Evolutionary conservation across 2,888 invertebrate genomes (phyloP).

Genomic region (Griposia aprilina): DNA sequence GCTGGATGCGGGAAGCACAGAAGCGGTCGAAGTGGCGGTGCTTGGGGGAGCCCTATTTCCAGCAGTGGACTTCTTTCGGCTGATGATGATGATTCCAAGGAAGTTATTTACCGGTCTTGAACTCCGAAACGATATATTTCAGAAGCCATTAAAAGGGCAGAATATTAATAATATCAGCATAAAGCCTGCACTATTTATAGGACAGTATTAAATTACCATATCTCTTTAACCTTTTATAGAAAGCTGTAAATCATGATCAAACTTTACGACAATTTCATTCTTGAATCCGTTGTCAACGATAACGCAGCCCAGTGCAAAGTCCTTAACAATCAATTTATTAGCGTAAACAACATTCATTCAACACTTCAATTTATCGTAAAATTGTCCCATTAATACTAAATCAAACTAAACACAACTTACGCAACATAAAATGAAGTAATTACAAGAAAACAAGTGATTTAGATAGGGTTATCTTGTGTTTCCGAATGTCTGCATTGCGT

Average conservation of each 20-base stretch:
- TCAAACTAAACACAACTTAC: slow-evolving; percentile 64
- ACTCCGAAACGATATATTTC: not conserved
- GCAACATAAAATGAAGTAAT: slow-evolving; percentile 72
- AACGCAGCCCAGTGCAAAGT: slow-evolving; percentile 40
- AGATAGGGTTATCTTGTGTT: slow-evolving; percentile 78
- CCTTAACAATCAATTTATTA: slow-evolving; percentile 50
- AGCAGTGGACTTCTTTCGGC: not conserved
- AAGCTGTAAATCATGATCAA: slow-evolving; percentile 27
- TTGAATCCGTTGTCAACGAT: slow-evolving; percentile 3
- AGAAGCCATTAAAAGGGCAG: not conserved
- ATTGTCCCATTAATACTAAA: slow-evolving; percentile 60
- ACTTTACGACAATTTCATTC: slow-evolving; percentile 24
- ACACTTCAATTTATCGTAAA: slow-evolving; percentile 47
- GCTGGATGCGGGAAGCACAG: not conserved
- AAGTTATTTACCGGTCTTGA: not conserved
- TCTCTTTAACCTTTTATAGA: not conserved
- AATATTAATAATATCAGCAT: not conserved
- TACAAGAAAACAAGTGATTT: slow-evolving; percentile 82
- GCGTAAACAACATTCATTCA: slow-evolving; percentile 50
- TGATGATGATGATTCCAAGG: not conserved
- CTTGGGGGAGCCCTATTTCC: not conserved
- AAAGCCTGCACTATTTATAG: not conserved
- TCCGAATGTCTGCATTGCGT: slow-evolving; percentile 72
- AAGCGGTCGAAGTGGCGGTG: not conserved
- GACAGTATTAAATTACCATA: not conserved